Conservation (phyloP, 1,140 invertebrate species). For the Maniola jurtina region DNA sequence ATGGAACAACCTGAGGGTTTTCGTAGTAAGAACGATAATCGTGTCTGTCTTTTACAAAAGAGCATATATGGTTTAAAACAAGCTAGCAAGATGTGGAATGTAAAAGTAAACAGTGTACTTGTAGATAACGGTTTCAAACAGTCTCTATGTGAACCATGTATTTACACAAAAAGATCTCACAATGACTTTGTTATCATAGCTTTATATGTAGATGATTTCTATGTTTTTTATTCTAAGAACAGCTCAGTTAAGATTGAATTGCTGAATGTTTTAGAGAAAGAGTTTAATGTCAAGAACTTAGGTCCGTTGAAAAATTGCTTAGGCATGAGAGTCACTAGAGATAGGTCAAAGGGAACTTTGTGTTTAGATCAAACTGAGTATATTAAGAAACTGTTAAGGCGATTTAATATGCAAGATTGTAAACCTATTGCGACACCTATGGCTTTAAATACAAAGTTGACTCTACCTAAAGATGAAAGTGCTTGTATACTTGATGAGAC, state of each 20-base stretch:
- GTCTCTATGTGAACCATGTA: constrained; percentile 10
- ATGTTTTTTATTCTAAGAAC: background rate
- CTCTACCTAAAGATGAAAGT: no score
- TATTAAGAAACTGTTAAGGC: constrained; percentile 7
- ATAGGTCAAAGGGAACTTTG: background rate
- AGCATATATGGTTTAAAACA: constrained; percentile 18
- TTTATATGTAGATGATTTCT: constrained; percentile 21
- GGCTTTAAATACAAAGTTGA: no score
- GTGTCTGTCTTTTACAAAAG: constrained; percentile 6
- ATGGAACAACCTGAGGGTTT: background rate
- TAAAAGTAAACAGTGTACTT: constrained; percentile 1
- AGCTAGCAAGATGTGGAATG: constrained; percentile 6
- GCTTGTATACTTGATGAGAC: no score
- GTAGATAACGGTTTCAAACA: constrained; percentile 10
- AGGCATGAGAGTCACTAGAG: constrained; percentile 4
- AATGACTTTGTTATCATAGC: constrained; percentile 9
- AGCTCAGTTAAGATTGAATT: background rate
- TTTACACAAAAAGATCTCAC: background rate
- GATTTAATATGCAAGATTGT: constrained; percentile 14
- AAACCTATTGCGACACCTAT: background rate
- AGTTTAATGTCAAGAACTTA: constrained; percentile 8
- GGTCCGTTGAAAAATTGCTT: constrained; percentile 10
- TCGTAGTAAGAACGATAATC: background rate
- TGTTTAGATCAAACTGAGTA: constrained; percentile 11
- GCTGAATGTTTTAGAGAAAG: constrained; percentile 3